Evolutionary conservation across 1,140 invertebrate species (phyloP), one percentile per base, ranked within the genome.

Genomic region (Habropoda laboriosa): DNA sequence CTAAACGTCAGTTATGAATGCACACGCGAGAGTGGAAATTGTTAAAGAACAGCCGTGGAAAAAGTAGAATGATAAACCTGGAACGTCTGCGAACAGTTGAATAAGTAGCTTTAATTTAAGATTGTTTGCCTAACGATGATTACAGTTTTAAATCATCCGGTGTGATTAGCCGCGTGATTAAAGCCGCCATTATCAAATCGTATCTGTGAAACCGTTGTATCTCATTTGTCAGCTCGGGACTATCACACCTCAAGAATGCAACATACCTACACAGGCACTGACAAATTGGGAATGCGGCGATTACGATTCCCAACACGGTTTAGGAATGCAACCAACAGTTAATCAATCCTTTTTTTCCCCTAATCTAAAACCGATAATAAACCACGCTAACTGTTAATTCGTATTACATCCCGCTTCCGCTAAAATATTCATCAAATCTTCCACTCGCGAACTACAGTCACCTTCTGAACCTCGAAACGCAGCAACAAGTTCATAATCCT

Each of bases 271-370:
- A 68, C 6, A 47, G 64, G 16, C 40, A 49, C 3, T 53, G 64
- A 35, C 64, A 35, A 68, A 68, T 68, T 51, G 13, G 49, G n/a
- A 68, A 68, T 18, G n/a, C 12, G 35, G 21, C 64, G 30, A 67
- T 67, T 51, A 67, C 21, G 45, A 49, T 35, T 51, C 18, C n/a
- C 49, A 63, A 53, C 21, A 51, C 6, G 32, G 12, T 30, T 51
- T 16, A 51, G 13, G 21, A 32, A 24, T 21, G 7, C 27, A 68
- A 68, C 30, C 13, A 49, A 18, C 30, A 5, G 49, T 68, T 51
- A 51, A 68, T 67, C 47, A 67, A 67, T 47, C 12, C 21, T 38
- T 68, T 38, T 35, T 21, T 12, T 3, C 4, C 21, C 2, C 2
- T 27, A 35, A 53, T 49, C 30, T 21, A 66, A 51, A n/a, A n/a